Percentiles rank a stretch among this genome's conserved stretches.
These are phyloP conservation scores for Hylia prasina DNA, from an alignment of 2,113 vertebrate genomes.

Conservation along the genomic window DNA sequence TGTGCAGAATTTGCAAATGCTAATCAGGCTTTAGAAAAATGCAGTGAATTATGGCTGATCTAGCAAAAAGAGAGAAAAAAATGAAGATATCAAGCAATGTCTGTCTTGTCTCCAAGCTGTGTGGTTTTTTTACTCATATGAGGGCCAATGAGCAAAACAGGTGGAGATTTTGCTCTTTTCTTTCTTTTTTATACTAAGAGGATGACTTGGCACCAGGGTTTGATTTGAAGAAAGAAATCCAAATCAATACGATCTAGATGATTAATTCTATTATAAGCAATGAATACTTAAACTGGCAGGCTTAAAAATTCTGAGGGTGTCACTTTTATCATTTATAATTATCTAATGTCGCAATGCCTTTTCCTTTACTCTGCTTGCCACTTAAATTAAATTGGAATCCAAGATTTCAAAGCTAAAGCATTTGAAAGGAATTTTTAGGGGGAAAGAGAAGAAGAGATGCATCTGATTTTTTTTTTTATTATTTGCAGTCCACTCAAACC, in stretches of 20 bases:
- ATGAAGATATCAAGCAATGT: neutral
- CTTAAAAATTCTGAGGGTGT: neutral
- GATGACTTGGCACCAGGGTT: neutral
- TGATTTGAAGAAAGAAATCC: neutral
- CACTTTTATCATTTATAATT: neutral
- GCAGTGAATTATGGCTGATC: neutral
- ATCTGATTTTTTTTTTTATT: neutral
- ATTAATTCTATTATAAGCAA: neutral
- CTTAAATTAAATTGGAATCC: neutral
- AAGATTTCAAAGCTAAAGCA: neutral
- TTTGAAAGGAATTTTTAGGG: neutral
- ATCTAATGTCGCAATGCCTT: neutral
- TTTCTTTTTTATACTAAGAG: neutral
- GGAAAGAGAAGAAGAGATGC: neutral
- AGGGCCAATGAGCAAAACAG: neutral
- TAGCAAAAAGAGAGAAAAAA: neutral
- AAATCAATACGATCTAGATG: neutral
- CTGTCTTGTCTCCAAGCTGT: neutral
- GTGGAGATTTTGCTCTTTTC: neutral
- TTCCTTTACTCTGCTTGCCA: neutral
- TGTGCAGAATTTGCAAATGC: neutral
- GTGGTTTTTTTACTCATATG: neutral
- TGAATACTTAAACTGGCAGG: neutral
- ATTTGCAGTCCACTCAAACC: neutral
- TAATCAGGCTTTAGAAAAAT: slow-evolving; percentile 12